phyloP scores from a whole-genome alignment of 1,140 invertebrate genomes.

The Hylyphantes graminicola region DNA sequence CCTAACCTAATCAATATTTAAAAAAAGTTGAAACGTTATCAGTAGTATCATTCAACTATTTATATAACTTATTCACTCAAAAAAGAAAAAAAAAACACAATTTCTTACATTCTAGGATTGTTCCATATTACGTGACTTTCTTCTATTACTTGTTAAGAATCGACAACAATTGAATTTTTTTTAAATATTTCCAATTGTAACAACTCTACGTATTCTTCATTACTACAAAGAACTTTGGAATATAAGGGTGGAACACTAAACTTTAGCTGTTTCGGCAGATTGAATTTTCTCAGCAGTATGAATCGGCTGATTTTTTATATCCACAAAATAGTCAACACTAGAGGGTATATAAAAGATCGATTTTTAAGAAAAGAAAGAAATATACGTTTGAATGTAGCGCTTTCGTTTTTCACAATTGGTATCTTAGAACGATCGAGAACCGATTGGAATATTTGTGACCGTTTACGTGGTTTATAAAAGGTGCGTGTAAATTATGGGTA shows the following conservation, averaged over 20 bases:
- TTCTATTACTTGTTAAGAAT: constrained; percentile 8
- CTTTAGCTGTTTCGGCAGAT: constrained; percentile 32
- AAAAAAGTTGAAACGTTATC: too few relatives aligned
- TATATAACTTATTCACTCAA: too few relatives aligned
- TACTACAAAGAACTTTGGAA: constrained; percentile 2
- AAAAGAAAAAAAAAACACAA: too few relatives aligned
- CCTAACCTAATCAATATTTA: too few relatives aligned
- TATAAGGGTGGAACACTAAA: not conserved
- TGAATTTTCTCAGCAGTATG: constrained; percentile 28
- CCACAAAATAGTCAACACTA: constrained; percentile 23
- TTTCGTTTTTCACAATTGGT: too few relatives aligned
- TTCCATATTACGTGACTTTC: not conserved
- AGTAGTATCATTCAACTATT: too few relatives aligned
- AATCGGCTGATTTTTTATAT: constrained; percentile 22
- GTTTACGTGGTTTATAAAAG: too few relatives aligned
- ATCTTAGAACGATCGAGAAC: too few relatives aligned
- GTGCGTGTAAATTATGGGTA: too few relatives aligned
- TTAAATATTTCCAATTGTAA: constrained; percentile 6
- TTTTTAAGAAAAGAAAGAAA: constrained; percentile 10
- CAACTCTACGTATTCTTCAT: constrained; percentile 31
- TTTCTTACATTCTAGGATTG: too few relatives aligned
- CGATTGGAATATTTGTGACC: too few relatives aligned
- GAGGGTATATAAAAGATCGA: constrained; percentile 26
- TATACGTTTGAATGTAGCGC: too few relatives aligned
- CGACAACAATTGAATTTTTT: not conserved